Percentiles rank a stretch among this genome's conserved stretches.
Evolutionary conservation across 2,113 vertebrate genomes (phyloP).

Genomic region (Chaetura pelagica): DNA sequence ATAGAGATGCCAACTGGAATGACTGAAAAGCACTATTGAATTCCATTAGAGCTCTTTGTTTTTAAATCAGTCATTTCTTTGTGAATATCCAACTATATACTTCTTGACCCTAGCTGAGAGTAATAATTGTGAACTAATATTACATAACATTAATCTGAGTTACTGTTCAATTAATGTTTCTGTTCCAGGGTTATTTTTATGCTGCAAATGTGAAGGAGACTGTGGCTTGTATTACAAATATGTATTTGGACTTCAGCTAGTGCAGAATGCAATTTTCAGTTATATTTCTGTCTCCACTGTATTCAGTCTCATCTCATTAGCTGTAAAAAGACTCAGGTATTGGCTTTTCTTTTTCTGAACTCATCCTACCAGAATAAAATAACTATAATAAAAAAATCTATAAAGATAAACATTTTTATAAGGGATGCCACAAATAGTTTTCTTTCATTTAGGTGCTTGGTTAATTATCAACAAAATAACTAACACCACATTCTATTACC

Average conservation of each 20-base stretch:
- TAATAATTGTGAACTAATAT: constrained; percentile 84
- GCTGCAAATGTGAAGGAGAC: constrained; percentile 64
- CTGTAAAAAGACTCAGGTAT: background rate
- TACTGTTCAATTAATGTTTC: constrained; percentile 79
- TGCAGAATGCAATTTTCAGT: constrained; percentile 46
- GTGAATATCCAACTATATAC: constrained; percentile 84
- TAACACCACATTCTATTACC: constrained; percentile 58
- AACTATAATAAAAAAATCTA: constrained; percentile 61
- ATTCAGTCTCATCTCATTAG: constrained; percentile 43
- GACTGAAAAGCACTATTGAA: constrained; percentile 86
- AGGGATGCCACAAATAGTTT: constrained; percentile 40
- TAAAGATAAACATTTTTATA: constrained; percentile 70
- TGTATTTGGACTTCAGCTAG: constrained; percentile 34
- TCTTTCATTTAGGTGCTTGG: constrained; percentile 47
- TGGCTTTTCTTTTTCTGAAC: constrained; percentile 26
- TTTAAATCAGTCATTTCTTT: constrained; percentile 92
- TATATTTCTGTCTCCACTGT: constrained; percentile 47
- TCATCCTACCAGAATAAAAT: constrained; percentile 50
- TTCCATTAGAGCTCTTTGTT: constrained; percentile 92
- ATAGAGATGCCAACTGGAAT: constrained; percentile 91
- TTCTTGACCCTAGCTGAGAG: constrained; percentile 80
- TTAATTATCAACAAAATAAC: constrained; percentile 72
- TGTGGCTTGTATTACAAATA: constrained; percentile 54
- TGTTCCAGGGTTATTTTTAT: constrained; percentile 65
- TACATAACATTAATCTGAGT: constrained; percentile 84